Conservation (phyloP, 2,113 vertebrate species). For the Redunca redunca region DNA sequence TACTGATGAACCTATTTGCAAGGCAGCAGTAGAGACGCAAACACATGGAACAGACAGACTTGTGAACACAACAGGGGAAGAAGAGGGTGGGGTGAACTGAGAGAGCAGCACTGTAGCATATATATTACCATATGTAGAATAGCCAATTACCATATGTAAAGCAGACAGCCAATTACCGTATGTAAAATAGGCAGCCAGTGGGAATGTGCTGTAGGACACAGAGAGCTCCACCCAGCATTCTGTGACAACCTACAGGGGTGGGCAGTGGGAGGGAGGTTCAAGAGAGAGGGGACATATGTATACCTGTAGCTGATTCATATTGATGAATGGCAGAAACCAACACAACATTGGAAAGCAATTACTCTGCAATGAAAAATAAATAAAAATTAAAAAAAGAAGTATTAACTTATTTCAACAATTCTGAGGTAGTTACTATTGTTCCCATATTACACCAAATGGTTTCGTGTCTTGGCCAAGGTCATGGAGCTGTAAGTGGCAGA, state of each 20-base stretch:
- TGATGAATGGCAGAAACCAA: neutral
- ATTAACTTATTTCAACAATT: neutral
- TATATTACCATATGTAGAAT: neutral
- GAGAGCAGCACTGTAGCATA: neutral
- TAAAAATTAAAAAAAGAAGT: neutral
- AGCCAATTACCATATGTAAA: neutral
- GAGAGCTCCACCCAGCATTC: accelerated
- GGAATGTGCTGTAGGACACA: neutral
- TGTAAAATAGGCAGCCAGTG: neutral
- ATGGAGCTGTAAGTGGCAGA: neutral
- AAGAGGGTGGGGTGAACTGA: neutral
- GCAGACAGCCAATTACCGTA: neutral
- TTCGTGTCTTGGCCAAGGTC: neutral
- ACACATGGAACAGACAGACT: neutral
- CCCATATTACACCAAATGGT: neutral
- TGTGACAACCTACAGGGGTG: neutral
- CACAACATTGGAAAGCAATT: neutral
- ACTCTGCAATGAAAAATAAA: neutral
- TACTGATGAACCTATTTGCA: neutral
- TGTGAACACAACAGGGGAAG: neutral
- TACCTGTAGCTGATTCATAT: neutral
- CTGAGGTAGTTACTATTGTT: neutral
- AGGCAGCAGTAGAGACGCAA: neutral
- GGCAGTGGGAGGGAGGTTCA: neutral
- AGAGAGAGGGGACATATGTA: neutral